Evolutionary conservation across 1,140 invertebrate species (phyloP).

Genomic region (Druon quercuslanigerum): DNA sequence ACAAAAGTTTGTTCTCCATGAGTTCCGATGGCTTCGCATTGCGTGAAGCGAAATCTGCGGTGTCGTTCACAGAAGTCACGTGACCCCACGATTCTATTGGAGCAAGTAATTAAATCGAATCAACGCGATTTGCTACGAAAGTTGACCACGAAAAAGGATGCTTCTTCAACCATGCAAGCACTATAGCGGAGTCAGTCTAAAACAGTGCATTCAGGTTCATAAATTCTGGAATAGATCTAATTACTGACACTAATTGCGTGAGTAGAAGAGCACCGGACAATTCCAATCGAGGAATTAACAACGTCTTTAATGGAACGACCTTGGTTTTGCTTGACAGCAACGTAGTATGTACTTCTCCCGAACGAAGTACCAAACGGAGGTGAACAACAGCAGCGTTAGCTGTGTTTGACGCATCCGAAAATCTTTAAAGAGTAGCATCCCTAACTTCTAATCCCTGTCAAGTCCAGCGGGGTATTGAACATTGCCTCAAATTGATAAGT

Average conservation of each 20-base stretch:
- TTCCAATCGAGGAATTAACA: slow-evolving; percentile 64
- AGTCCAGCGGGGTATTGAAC: background rate
- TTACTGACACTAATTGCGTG: too few species aligned
- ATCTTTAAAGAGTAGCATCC: slow-evolving; percentile 40
- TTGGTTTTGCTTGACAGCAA: slow-evolving; percentile 43
- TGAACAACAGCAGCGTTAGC: slow-evolving; percentile 48
- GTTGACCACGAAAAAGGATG: too few species aligned
- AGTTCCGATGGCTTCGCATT: slow-evolving; percentile 18
- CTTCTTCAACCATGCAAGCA: slow-evolving; percentile 59
- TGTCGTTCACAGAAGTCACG: slow-evolving; percentile 52
- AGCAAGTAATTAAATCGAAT: slow-evolving; percentile 56
- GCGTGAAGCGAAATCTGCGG: slow-evolving; percentile 48
- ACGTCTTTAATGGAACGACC: slow-evolving; percentile 41
- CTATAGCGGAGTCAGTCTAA: slow-evolving; percentile 60
- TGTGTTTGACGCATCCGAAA: slow-evolving; percentile 44
- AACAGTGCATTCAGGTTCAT: background rate
- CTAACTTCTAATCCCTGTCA: background rate
- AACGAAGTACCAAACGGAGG: slow-evolving; percentile 6
- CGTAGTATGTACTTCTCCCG: too few species aligned
- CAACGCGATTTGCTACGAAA: slow-evolving; percentile 63
- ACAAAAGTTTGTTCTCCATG: slow-evolving; percentile 22
- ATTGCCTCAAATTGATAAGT: too few species aligned
- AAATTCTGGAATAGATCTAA: background rate
- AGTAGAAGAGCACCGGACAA: slow-evolving; percentile 61
- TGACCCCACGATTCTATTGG: slow-evolving; percentile 49